phyloP scores from a whole-genome alignment of 1,140 invertebrate genomes.

The Drosophila chauvacae region DNA sequence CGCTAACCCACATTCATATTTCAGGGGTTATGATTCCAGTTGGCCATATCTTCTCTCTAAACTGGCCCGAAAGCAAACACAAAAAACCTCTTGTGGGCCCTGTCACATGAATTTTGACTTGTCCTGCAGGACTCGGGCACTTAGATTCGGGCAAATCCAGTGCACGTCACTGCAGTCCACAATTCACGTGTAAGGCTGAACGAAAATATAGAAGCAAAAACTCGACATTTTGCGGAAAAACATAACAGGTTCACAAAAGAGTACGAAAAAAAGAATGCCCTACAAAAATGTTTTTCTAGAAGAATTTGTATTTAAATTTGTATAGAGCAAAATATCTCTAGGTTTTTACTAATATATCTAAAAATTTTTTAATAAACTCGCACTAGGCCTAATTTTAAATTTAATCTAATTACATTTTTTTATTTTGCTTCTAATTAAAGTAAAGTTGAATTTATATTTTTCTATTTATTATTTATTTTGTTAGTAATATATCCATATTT shows the following conservation, averaged over 20 bases:
- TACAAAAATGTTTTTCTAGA: not conserved
- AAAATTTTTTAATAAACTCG: too few relatives aligned
- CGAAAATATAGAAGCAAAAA: conserved; percentile 29
- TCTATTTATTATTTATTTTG: too few relatives aligned
- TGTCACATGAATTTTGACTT: conserved; percentile 76
- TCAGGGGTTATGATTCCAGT: conserved; percentile 24
- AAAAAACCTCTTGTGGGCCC: conserved; percentile 31
- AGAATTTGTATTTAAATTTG: not conserved
- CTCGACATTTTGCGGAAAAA: conserved; percentile 10
- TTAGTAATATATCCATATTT: not conserved
- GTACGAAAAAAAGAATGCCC: not conserved
- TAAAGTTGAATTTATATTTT: too few relatives aligned
- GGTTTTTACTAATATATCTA: too few relatives aligned
- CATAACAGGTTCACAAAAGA: not conserved
- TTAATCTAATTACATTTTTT: too few relatives aligned
- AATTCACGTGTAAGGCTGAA: conserved; percentile 59
- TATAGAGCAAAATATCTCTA: not conserved
- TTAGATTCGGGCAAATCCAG: conserved; percentile 38
- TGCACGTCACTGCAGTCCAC: conserved; percentile 75
- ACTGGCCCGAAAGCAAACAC: conserved; percentile 53
- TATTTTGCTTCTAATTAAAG: too few relatives aligned
- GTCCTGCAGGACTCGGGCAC: conserved; percentile 50
- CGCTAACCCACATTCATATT: conserved; percentile 39
- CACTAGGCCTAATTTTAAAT: too few relatives aligned
- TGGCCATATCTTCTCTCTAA: conserved; percentile 59